phyloP scores from a whole-genome alignment of 2,113 vertebrate genomes.

The Lontra canadensis region DNA sequence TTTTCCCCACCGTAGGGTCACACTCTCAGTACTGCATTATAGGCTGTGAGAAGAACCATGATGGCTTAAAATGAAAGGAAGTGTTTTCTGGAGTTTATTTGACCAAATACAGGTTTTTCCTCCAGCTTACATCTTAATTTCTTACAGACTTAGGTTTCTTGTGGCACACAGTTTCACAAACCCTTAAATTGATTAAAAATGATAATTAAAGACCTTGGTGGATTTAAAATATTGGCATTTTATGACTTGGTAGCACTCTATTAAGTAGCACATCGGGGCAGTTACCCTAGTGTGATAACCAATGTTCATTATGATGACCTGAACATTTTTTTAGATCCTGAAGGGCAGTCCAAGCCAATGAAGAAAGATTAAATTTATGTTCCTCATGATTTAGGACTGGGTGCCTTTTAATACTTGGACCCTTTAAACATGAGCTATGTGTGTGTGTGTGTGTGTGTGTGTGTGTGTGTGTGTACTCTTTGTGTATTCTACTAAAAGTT shows the following conservation, averaged over 20 bases:
- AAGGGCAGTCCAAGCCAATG: not conserved
- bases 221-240: constrained; percentile 41
- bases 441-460: not conserved
- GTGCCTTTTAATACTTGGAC: not conserved
- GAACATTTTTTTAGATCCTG: not conserved
- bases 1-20: not conserved
- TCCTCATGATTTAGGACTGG: not conserved
- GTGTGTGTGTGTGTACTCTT: not conserved
- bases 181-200: not conserved
- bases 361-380: not conserved
- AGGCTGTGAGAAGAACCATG: not conserved
- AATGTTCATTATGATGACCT: not conserved
- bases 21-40: not conserved
- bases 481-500: not conserved
- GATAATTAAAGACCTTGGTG: constrained; percentile 34
- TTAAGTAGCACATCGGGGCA: not conserved
- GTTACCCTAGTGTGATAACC: not conserved
- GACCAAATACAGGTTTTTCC: not conserved
- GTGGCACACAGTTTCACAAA: not conserved
- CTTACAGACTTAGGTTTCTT: constrained; percentile 2
- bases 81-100: not conserved
- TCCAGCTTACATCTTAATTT: not conserved
- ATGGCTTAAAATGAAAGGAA: not conserved
- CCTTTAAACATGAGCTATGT: not conserved
- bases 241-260: not conserved